These are phyloP conservation scores for Axinella damicornis DNA, from an alignment of 37 sponge, comb jelly and placozoan genomes.

Conservation along the genomic window DNA sequence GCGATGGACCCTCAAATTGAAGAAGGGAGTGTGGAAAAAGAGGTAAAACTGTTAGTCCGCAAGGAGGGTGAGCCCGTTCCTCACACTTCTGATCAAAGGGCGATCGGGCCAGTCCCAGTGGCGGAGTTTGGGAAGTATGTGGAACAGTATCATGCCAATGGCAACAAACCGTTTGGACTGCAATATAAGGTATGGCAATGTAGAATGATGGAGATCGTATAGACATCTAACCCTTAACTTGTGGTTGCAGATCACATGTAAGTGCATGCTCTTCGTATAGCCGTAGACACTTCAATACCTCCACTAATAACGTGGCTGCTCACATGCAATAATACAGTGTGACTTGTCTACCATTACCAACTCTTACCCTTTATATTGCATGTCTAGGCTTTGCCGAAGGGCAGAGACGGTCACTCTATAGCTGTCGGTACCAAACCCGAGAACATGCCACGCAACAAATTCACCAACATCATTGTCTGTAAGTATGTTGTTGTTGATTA, in stretches of 20 bases:
- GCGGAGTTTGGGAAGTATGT: slow-evolving; percentile 52
- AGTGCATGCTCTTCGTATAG: too few relatives aligned
- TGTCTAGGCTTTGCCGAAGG: slow-evolving; percentile 1
- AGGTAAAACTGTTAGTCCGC: not conserved
- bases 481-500: not conserved
- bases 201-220: too few relatives aligned
- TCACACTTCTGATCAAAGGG: too few relatives aligned
- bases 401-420: not conserved
- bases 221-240: too few relatives aligned
- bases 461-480: slow-evolving; percentile 59
- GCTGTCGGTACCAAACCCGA: not conserved
- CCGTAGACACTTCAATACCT: too few relatives aligned
- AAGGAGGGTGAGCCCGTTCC: too few relatives aligned
- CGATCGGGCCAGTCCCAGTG: slow-evolving; percentile 20
- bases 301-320: too few relatives aligned
- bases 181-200: slow-evolving; percentile 22
- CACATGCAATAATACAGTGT: too few relatives aligned
- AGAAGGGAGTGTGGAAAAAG: slow-evolving; percentile 10
- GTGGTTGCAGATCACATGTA: too few relatives aligned
- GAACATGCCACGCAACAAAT: slow-evolving; percentile 38
- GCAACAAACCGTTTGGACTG: slow-evolving; percentile 27
- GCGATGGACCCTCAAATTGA: not conserved
- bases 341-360: too few relatives aligned
- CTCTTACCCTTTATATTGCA: too few relatives aligned
- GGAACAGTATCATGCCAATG: slow-evolving; percentile 33